Evolutionary conservation across 2,797 vertebrate genomes (phyloP), one percentile per base, ranked within the genome.

Genomic region (Anisognathus igniventris): DNA sequence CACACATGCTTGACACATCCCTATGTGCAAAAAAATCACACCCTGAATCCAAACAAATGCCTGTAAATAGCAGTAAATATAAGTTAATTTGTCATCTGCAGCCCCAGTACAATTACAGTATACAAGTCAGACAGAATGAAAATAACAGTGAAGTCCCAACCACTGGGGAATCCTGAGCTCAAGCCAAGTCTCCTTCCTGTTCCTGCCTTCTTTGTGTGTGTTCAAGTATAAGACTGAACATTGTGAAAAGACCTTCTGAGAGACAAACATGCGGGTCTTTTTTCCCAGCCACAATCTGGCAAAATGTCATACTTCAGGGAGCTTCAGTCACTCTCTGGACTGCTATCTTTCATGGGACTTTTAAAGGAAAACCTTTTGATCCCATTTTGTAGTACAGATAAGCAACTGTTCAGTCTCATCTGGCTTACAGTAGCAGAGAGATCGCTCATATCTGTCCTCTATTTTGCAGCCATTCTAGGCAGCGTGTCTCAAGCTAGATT

Each of bases 171-270:
- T 78, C 67, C 47, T 89, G 75, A 94, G 65, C 62, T 86, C 27
- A 70, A 37, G 78, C 94, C 92, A 91, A 76, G 39, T 87, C 92
- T 90, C 51, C 73, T 96, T 96, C 88, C 65, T 88, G 71, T 42
- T 78, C 67, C 64, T 5, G 50, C 70, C 67, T 86, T 91, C 90
- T 78, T 83, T 96, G 84, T 93, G 79, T 88, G 68, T 90, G 81
- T 81, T 86, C 28, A 12, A 92, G 64, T 84, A 31, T 66, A 80
- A 88, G 91, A 89, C 54, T 62, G 88, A 80, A 31, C 60, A 78
- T 66, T 90, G 75, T 96, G 96, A 77, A 95, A 95, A 93, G 78
- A 85, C 68, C 40, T 92, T 95, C 88, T 91, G 45, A 79, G 77
- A 94, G 39, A 91, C 83, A 95, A 93, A 90, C 40, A 21, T 60